These are phyloP conservation scores for Heteromormyrus szaboi DNA, from an alignment of 2,797 vertebrate species.

Conservation along the genomic window DNA sequence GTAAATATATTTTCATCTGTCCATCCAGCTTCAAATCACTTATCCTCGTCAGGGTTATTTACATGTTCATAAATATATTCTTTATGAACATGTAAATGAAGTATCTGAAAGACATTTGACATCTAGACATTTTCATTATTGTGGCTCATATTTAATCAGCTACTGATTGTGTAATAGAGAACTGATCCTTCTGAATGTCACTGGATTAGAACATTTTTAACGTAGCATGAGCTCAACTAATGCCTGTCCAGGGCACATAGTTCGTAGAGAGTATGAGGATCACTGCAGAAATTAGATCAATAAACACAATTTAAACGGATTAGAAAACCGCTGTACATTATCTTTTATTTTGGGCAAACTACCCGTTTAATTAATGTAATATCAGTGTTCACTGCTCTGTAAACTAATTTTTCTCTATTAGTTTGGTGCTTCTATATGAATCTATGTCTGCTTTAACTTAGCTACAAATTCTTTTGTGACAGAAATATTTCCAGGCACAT, in stretches of 20 bases:
- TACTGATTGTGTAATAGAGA: neutral
- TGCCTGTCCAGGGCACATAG: neutral
- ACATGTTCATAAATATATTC: neutral
- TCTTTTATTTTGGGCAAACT: neutral
- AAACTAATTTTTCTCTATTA: neutral
- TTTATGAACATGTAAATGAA: neutral
- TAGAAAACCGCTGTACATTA: neutral
- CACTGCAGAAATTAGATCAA: neutral
- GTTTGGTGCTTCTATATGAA: neutral
- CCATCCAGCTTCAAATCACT: neutral
- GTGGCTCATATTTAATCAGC: neutral
- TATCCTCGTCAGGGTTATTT: neutral
- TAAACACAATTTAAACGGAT: constrained; percentile 1
- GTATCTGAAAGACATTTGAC: neutral
- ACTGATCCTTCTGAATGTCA: neutral
- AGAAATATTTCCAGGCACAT: neutral
- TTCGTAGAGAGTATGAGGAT: neutral
- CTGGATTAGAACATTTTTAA: neutral
- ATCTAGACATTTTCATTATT: neutral
- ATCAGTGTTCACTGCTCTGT: neutral
- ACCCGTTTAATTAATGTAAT: constrained; percentile 8
- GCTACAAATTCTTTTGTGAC: neutral
- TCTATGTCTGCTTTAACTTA: neutral
- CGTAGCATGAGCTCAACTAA: neutral
- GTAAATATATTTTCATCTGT: neutral